Evolutionary conservation across 2,888 invertebrate species (phyloP).

Genomic region (Villa cingulata): DNA sequence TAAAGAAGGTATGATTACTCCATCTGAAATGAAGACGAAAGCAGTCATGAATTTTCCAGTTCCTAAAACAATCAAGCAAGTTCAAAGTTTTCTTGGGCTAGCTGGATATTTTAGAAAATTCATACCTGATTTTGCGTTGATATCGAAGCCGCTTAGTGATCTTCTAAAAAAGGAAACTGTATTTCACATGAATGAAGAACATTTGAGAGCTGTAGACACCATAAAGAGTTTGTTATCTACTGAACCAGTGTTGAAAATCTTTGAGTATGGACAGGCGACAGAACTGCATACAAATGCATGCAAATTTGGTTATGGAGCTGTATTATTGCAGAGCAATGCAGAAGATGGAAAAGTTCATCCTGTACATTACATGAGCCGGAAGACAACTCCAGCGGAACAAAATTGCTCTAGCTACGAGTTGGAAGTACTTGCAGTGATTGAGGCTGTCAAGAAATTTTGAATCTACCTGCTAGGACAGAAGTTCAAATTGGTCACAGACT

Average conservation of each 20-base stretch:
- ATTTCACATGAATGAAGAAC: constrained; percentile 19
- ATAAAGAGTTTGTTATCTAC: constrained; percentile 2
- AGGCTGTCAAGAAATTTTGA: neutral
- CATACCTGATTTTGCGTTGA: neutral
- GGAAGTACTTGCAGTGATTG: constrained; percentile 7
- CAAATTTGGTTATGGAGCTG: constrained; percentile 17
- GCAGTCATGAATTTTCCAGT: constrained; percentile 7
- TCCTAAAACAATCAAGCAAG: neutral
- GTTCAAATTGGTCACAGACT: constrained; percentile 14
- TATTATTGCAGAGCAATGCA: constrained; percentile 15
- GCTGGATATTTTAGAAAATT: constrained; percentile 4
- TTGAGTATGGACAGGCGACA: constrained; percentile 14
- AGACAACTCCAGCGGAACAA: neutral
- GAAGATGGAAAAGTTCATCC: constrained; percentile 6
- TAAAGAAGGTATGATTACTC: neutral
- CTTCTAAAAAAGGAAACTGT: neutral
- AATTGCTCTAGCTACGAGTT: constrained; percentile 4
- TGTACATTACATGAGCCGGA: constrained; percentile 5
- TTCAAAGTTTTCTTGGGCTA: constrained; percentile 13
- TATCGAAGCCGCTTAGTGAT: constrained; percentile 4
- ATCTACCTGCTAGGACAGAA: constrained; percentile 8
- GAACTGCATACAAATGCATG: constrained; percentile 23
- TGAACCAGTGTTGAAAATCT: constrained; percentile 21
- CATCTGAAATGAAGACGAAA: constrained; percentile 3
- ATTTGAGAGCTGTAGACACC: constrained; percentile 6